phyloP scores from a whole-genome alignment of 2,113 vertebrate genomes.

The Dipodomys spectabilis region DNA sequence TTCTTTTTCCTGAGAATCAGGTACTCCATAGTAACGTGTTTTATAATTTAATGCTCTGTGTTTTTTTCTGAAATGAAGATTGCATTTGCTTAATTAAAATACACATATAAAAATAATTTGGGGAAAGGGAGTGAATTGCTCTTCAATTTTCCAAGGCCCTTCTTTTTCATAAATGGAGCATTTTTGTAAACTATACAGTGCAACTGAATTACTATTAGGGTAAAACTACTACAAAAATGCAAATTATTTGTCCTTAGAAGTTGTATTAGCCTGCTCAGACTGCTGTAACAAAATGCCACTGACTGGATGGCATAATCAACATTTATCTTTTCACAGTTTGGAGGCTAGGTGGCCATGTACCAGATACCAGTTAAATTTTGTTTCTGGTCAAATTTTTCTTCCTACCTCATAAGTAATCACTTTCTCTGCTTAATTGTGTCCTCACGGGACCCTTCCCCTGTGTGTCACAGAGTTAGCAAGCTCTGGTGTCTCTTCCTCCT shows the following conservation, averaged over 20 bases:
- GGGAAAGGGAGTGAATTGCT: neutral
- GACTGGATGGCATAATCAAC: neutral
- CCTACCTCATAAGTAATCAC: neutral
- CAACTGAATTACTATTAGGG: neutral
- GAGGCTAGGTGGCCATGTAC: neutral
- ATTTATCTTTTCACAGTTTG: neutral
- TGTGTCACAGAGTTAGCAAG: neutral
- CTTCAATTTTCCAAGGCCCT: neutral
- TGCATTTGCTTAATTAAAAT: conserved; percentile 42
- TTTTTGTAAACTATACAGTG: conserved; percentile 24
- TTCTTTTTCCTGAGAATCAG: neutral
- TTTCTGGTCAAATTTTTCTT: neutral
- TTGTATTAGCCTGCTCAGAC: neutral
- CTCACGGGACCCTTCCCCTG: neutral
- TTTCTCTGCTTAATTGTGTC: neutral
- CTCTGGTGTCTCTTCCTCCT: neutral
- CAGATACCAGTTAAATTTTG: neutral
- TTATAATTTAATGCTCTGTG: neutral
- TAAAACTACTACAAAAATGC: neutral
- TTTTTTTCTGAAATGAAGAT: conserved; percentile 44
- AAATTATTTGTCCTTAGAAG: neutral
- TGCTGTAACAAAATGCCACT: neutral
- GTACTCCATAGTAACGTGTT: neutral
- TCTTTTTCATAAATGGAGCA: conserved; percentile 13
- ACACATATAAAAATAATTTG: conserved; percentile 15